Evolutionary conservation across 2,797 vertebrate species (phyloP).

Genomic region (Hipposideros larvatus): DNA sequence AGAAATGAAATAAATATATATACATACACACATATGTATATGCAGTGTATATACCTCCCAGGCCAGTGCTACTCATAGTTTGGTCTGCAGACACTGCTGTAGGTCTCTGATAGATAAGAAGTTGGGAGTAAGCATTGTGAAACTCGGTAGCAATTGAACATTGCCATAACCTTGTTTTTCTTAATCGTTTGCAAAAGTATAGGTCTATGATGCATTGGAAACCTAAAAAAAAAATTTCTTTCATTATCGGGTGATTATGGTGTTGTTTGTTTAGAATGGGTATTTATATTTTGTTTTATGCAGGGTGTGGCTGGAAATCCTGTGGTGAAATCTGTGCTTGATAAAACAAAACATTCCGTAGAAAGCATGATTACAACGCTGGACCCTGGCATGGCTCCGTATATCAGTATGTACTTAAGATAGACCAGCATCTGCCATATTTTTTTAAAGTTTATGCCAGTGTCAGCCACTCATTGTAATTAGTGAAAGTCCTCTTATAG

Average conservation of each 20-base stretch:
- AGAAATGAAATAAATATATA: not conserved
- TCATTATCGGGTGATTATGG: not conserved
- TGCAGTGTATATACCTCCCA: not conserved
- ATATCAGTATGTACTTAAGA: slow-evolving; percentile 93
- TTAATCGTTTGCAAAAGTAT: not conserved
- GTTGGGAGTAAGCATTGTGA: not conserved
- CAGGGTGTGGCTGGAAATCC: slow-evolving; percentile 97
- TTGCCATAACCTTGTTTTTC: not conserved
- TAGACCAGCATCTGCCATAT: not conserved
- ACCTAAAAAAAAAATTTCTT: not conserved
- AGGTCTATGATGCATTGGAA: not conserved
- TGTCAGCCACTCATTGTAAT: not conserved
- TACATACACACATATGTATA: accelerated
- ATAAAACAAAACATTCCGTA: slow-evolving; percentile 97
- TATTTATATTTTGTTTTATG: slow-evolving; percentile 66
- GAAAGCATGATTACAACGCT: slow-evolving; percentile 98
- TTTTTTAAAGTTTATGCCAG: not conserved
- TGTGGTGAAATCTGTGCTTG: slow-evolving; percentile 96
- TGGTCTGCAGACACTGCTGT: not conserved
- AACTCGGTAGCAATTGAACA: slow-evolving; percentile 7
- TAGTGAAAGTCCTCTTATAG: not conserved
- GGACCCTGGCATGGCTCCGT: slow-evolving; percentile 98
- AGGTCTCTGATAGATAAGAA: not conserved
- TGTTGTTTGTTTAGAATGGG: slow-evolving; percentile 23
- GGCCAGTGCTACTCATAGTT: not conserved